phyloP scores from a whole-genome alignment of 2,113 vertebrate species.

The Odontophorus gujanensis region DNA sequence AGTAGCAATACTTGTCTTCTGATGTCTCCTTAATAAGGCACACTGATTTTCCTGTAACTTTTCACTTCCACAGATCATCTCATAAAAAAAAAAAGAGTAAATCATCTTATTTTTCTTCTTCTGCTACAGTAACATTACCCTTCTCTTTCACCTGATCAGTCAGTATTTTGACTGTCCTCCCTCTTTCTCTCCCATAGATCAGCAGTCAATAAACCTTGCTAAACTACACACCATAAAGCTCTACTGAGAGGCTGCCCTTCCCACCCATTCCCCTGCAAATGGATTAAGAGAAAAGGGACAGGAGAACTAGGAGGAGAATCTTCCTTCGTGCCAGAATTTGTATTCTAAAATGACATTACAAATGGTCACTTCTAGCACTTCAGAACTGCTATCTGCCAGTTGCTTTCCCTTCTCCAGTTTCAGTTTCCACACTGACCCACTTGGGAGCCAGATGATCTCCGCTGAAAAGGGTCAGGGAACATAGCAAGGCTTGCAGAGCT shows the following conservation, averaged over 20 bases:
- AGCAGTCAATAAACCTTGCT: neutral
- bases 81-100: neutral
- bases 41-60: neutral
- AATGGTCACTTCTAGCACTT: neutral
- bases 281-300: neutral
- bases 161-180: neutral
- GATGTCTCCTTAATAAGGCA: neutral
- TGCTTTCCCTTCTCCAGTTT: neutral
- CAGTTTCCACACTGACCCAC: fast-evolving
- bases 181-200: neutral
- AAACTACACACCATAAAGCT: fast-evolving
- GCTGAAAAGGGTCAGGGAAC: neutral
- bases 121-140: neutral
- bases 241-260: neutral
- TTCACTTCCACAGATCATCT: neutral
- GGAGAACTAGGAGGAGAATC: neutral
- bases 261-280: neutral
- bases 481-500: neutral
- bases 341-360: neutral
- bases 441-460: neutral
- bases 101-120: neutral
- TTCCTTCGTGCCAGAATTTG: neutral
- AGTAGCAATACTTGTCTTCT: neutral
- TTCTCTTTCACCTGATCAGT: neutral
- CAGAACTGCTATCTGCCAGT: neutral